These are phyloP conservation scores for Spodoptera litura DNA, from an alignment of 1,140 invertebrate species.

Conservation along the genomic window DNA sequence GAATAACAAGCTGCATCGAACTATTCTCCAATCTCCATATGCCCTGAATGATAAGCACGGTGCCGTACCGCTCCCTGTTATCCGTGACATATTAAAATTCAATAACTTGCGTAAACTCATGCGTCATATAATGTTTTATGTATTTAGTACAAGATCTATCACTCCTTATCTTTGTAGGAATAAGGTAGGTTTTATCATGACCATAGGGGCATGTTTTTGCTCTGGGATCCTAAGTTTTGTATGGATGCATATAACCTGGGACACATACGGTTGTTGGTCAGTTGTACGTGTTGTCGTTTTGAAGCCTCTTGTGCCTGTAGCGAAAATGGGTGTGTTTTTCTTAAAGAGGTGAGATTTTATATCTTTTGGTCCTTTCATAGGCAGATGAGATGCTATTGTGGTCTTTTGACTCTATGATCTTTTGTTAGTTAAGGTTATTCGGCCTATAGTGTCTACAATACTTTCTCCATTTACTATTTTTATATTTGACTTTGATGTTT, in stretches of 20 bases:
- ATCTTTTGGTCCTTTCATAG: slow-evolving; percentile 4
- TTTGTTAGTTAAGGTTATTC: not conserved
- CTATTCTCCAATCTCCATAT: slow-evolving; percentile 28
- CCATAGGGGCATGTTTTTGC: slow-evolving; percentile 52
- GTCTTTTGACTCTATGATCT: not conserved
- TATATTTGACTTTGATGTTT: not conserved
- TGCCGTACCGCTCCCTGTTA: slow-evolving; percentile 40
- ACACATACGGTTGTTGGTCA: slow-evolving; percentile 62
- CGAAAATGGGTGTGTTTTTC: slow-evolving; percentile 69
- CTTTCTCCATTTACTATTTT: not conserved
- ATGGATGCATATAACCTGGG: slow-evolving; percentile 71
- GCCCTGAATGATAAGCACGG: slow-evolving; percentile 36
- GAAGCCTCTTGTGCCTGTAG: slow-evolving; percentile 43
- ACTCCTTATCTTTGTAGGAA: slow-evolving; percentile 53
- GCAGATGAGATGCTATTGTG: not conserved
- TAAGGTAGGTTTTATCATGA: slow-evolving; percentile 58
- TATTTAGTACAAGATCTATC: slow-evolving; percentile 61
- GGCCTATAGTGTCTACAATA: not conserved
- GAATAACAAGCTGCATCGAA: slow-evolving; percentile 35
- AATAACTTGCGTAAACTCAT: slow-evolving; percentile 69
- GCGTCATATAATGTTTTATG: slow-evolving; percentile 76
- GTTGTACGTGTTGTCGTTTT: slow-evolving; percentile 58
- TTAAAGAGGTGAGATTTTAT: slow-evolving; percentile 63
- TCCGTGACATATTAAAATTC: slow-evolving; percentile 72
- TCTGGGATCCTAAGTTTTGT: slow-evolving; percentile 58